phyloP scores from a whole-genome alignment of 2,888 invertebrate genomes.

The Sympetrum striolatum region DNA sequence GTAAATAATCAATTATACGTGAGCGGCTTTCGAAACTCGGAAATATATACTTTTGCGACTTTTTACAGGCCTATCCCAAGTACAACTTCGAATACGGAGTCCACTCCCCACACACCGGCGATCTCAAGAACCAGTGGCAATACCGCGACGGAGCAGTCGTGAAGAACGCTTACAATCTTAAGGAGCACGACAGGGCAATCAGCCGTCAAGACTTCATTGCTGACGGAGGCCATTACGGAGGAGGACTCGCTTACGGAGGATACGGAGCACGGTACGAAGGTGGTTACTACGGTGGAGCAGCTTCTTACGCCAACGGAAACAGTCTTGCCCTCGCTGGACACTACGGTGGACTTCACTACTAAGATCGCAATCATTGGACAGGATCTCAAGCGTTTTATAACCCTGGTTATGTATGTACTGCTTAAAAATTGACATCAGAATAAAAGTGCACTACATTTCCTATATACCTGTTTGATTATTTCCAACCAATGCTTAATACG shows the following conservation, averaged over 20 bases:
- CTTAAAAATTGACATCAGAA: too few relatives aligned
- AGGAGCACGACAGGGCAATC: not conserved
- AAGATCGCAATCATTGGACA: not conserved
- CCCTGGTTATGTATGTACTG: too few relatives aligned
- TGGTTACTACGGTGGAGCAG: not conserved
- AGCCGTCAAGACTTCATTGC: not conserved
- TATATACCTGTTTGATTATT: too few relatives aligned
- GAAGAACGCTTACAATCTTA: not conserved
- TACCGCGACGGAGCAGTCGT: not conserved
- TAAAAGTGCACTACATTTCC: too few relatives aligned
- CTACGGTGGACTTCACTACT: not conserved
- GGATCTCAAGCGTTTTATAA: too few relatives aligned
- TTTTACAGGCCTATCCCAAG: not conserved
- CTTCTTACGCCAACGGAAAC: not conserved
- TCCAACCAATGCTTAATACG: too few relatives aligned
- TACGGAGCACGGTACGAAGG: not conserved
- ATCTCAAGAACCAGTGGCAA: not conserved
- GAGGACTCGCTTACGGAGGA: not conserved
- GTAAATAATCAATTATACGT: too few relatives aligned
- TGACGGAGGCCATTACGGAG: too few relatives aligned
- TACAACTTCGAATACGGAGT: conserved; percentile 36
- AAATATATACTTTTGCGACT: not conserved
- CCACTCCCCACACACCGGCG: not conserved
- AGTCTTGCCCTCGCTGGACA: not conserved
- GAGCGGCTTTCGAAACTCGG: not conserved